Conservation (phyloP, 2,797 vertebrate genomes). For the Muscicapa comitata region DNA sequence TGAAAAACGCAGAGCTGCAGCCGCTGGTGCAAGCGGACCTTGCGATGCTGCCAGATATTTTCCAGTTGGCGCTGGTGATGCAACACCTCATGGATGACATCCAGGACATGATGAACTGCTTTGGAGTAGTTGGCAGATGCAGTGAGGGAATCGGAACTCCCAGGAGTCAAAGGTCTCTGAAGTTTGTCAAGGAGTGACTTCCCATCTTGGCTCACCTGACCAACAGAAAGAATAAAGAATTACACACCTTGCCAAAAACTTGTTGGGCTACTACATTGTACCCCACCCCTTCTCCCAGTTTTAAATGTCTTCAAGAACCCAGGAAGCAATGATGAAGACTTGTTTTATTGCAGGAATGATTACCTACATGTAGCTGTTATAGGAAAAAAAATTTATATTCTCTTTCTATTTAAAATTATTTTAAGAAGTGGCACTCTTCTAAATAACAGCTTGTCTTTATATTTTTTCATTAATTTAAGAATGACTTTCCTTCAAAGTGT, state of each 20-base stretch:
- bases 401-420: background rate
- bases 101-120: constrained; percentile 94
- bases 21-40: constrained; percentile 94
- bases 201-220: constrained; percentile 95
- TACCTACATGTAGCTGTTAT: background rate
- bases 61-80: constrained; percentile 97
- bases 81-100: constrained; percentile 94
- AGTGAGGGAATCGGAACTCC: constrained; percentile 91
- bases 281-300: background rate
- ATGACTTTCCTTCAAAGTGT: background rate
- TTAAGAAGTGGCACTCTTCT: background rate
- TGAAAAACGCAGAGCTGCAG: constrained; percentile 98
- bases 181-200: constrained; percentile 96
- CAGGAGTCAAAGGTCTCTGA: constrained; percentile 92
- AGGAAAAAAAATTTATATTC: background rate
- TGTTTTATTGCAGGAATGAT: background rate
- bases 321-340: background rate
- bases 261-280: background rate
- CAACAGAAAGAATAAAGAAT: background rate
- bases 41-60: constrained; percentile 98
- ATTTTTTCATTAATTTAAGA: background rate
- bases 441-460: background rate
- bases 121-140: constrained; percentile 97
- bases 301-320: background rate
- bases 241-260: background rate